A percentile compares a stretch with the other conserved stretches of the same genome.
phyloP scores from a whole-genome alignment of 2,797 vertebrate genomes.

The Mastacembelus armatus region DNA sequence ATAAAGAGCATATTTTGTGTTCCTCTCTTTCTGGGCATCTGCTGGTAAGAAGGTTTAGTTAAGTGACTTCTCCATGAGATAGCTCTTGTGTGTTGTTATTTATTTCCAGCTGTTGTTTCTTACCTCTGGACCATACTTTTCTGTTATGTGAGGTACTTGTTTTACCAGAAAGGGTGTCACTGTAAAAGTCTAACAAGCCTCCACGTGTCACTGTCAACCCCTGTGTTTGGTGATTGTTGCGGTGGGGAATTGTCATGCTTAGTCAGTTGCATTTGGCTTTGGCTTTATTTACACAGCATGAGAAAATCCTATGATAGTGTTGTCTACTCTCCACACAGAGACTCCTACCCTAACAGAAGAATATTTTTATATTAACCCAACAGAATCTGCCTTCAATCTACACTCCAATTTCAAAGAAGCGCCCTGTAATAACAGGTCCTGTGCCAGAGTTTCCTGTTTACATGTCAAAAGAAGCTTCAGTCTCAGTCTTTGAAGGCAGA shows the following conservation, averaged over 20 bases:
- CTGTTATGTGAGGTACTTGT: slow-evolving; percentile 19
- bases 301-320: slow-evolving; percentile 30
- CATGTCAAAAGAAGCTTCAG: slow-evolving; percentile 21
- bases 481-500: slow-evolving; percentile 50
- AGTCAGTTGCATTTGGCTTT: slow-evolving; percentile 29
- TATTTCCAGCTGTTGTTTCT: slow-evolving; percentile 23
- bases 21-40: background rate
- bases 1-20: too few species aligned
- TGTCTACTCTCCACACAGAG: slow-evolving; percentile 20
- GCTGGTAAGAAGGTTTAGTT: background rate
- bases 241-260: slow-evolving; percentile 24
- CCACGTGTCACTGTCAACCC: slow-evolving; percentile 33
- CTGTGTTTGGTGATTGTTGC: slow-evolving; percentile 43
- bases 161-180: slow-evolving; percentile 14
- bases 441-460: slow-evolving; percentile 18
- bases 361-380: slow-evolving; percentile 11
- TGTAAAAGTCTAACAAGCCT: slow-evolving; percentile 40
- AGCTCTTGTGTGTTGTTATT: background rate
- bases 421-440: slow-evolving; percentile 25
- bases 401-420: slow-evolving; percentile 24
- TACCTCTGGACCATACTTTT: background rate
- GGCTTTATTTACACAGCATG: slow-evolving; percentile 39
- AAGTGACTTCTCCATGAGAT: background rate
- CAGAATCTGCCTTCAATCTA: slow-evolving; percentile 20
- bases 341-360: background rate